Conservation (phyloP, 2,113 vertebrate species). For the Ophthalmolycus amberensis region DNA sequence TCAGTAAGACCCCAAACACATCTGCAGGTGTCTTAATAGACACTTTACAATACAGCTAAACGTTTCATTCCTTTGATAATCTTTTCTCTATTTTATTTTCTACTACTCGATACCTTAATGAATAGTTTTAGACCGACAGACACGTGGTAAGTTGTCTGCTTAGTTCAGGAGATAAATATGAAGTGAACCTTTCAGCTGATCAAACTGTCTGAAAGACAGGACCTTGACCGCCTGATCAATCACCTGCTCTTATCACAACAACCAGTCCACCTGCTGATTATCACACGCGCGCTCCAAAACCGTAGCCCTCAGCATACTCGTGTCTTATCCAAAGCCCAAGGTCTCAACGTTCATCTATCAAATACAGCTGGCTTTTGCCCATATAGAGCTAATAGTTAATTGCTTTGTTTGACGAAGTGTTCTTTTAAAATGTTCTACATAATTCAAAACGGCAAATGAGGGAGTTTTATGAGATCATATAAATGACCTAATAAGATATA, state of each 20-base stretch:
- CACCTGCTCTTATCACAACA: slow-evolving; percentile 60
- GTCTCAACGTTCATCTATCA: slow-evolving; percentile 47
- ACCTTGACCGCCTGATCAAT: slow-evolving; percentile 60
- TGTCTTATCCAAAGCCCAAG: slow-evolving; percentile 69
- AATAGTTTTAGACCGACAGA: neutral
- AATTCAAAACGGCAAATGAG: neutral
- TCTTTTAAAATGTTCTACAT: neutral
- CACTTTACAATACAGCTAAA: neutral
- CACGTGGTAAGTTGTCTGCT: neutral
- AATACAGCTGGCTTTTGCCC: slow-evolving; percentile 50
- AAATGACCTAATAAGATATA: neutral
- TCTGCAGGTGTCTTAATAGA: neutral
- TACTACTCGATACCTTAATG: neutral
- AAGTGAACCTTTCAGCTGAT: slow-evolving; percentile 68
- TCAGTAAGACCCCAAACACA: slow-evolving; percentile 13
- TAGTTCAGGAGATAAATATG: slow-evolving; percentile 52
- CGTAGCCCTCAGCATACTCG: neutral
- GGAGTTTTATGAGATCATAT: neutral
- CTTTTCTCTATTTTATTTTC: neutral
- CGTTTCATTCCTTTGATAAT: neutral
- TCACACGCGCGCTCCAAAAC: slow-evolving; percentile 58
- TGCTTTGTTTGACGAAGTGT: neutral
- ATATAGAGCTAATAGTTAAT: neutral
- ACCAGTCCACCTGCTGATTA: slow-evolving; percentile 68
- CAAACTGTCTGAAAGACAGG: slow-evolving; percentile 63